These are phyloP conservation scores for Sebastes hubbsi DNA, from an alignment of 2,797 vertebrate species.

Conservation along the genomic window DNA sequence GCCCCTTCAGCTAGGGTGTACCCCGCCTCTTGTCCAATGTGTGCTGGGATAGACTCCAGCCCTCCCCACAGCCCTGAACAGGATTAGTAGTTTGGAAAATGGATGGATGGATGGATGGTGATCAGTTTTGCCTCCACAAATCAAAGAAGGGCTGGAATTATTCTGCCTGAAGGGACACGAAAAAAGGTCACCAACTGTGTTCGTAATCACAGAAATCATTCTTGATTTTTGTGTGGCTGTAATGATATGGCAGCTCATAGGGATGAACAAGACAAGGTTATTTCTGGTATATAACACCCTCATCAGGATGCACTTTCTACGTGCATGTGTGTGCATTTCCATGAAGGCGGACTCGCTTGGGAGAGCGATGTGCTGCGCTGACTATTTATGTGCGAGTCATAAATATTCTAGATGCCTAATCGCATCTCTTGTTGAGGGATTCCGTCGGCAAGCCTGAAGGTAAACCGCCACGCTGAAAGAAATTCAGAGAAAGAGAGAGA, in stretches of 20 bases:
- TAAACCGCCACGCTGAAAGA: slow-evolving; percentile 3
- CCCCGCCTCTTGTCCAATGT: background rate
- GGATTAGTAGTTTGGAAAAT: background rate
- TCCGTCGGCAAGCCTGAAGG: slow-evolving; percentile 21
- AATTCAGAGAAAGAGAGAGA: background rate
- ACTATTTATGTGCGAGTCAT: slow-evolving; percentile 42
- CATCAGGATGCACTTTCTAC: background rate
- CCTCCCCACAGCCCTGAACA: background rate
- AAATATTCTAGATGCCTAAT: slow-evolving; percentile 48
- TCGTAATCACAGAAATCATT: background rate
- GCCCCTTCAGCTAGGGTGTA: background rate
- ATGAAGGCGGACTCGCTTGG: slow-evolving; percentile 11
- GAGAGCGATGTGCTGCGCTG: background rate
- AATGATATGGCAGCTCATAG: background rate
- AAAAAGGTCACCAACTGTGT: background rate
- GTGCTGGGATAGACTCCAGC: background rate
- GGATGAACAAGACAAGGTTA: background rate
- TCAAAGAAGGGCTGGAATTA: background rate
- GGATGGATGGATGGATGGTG: background rate
- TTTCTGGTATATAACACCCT: background rate
- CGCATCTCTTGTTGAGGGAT: slow-evolving; percentile 32
- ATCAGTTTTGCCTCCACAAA: background rate
- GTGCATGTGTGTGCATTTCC: background rate
- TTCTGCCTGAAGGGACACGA: background rate
- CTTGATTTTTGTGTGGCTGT: background rate